Percentiles rank a stretch among this genome's conserved stretches.
Evolutionary conservation across 2,113 vertebrate genomes (phyloP).

Genomic region (Guaruba guarouba): DNA sequence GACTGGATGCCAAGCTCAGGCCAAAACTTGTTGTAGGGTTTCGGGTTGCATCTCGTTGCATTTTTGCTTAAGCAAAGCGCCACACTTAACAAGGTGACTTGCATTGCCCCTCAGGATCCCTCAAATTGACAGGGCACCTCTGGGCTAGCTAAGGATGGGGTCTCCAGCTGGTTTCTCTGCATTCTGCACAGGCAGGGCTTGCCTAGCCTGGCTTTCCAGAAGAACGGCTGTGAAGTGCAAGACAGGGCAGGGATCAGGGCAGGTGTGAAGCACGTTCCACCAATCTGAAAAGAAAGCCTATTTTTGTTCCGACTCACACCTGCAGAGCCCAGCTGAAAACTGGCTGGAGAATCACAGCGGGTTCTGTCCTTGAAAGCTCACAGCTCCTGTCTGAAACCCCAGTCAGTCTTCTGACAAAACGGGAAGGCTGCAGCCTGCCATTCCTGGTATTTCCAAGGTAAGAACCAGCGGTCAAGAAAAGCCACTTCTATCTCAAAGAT

Average conservation of each 20-base stretch:
- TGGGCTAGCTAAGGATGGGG: not conserved
- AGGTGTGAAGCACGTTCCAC: not conserved
- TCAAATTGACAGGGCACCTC: not conserved
- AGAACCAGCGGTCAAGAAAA: not conserved
- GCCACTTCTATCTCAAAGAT: not conserved
- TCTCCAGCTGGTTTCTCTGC: not conserved
- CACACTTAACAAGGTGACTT: not conserved
- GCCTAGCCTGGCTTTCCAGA: not conserved
- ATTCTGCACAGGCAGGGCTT: not conserved
- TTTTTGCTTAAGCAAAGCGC: not conserved
- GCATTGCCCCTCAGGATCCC: not conserved
- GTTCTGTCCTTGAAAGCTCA: not conserved
- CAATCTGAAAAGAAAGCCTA: not conserved
- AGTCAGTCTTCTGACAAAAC: not conserved
- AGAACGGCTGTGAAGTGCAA: not conserved
- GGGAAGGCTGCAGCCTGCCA: not conserved
- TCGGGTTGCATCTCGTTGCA: not conserved
- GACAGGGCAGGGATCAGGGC: not conserved
- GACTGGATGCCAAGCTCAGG: slow-evolving; percentile 55
- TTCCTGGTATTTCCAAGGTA: not conserved
- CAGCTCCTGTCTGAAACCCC: not conserved
- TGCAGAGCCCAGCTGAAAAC: not conserved
- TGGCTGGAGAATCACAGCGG: not conserved
- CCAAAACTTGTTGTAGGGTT: slow-evolving; percentile 51
- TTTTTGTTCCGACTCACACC: not conserved